Conservation (phyloP, 2,113 vertebrate genomes). For the Callipepla squamata region DNA sequence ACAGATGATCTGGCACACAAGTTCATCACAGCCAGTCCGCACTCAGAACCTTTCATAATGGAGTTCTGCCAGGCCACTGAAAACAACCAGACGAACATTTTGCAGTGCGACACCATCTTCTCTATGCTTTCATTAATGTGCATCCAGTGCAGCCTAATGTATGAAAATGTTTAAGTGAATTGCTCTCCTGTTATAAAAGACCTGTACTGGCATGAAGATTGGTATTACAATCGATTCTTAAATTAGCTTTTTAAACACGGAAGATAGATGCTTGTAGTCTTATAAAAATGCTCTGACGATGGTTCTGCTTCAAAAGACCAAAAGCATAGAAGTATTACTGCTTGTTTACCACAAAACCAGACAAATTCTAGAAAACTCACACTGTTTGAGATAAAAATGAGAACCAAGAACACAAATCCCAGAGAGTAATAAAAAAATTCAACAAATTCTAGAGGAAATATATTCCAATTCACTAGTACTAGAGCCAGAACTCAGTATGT, state of each 20-base stretch:
- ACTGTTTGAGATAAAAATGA: neutral
- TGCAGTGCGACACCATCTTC: neutral
- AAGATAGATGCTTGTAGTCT: neutral
- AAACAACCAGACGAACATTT: conserved; percentile 28
- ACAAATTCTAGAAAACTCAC: neutral
- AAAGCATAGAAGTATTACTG: neutral
- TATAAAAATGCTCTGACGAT: neutral
- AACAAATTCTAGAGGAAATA: neutral
- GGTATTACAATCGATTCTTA: neutral
- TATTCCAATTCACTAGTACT: neutral
- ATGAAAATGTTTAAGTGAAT: neutral
- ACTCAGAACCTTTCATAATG: neutral
- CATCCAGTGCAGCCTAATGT: fast-evolving
- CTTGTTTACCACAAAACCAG: neutral
- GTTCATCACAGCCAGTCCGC: conserved; percentile 20
- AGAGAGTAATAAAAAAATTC: neutral
- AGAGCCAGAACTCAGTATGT: neutral
- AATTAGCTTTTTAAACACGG: neutral
- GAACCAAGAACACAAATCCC: neutral
- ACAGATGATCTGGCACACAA: neutral
- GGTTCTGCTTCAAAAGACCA: neutral
- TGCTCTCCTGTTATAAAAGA: neutral
- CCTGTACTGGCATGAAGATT: neutral
- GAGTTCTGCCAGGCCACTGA: conserved; percentile 11
- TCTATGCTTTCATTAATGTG: neutral